Percentiles rank a stretch among this genome's conserved stretches.
phyloP scores from a whole-genome alignment of 1,140 invertebrate species.

The Drosophila lowei region DNA sequence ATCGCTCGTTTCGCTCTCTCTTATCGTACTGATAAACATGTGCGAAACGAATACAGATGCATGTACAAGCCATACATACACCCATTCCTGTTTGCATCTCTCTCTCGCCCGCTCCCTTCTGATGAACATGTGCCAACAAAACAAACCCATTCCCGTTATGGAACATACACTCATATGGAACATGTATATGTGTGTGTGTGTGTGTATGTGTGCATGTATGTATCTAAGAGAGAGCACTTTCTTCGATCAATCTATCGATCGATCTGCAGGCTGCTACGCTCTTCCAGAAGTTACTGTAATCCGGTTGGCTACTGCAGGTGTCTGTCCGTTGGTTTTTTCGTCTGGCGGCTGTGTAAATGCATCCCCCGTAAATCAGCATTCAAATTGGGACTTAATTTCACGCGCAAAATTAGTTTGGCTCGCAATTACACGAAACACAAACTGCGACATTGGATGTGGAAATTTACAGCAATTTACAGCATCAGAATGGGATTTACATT shows the following conservation, averaged over 20 bases:
- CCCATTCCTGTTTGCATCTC: too few species aligned
- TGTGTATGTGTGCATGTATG: not conserved
- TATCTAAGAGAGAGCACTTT: not conserved
- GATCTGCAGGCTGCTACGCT: not conserved
- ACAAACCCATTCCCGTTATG: conserved; percentile 3
- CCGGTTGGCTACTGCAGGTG: too few species aligned
- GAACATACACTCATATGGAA: too few species aligned
- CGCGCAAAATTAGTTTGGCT: conserved; percentile 3
- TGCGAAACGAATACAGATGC: too few species aligned
- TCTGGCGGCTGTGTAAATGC: too few species aligned
- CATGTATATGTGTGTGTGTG: not conserved
- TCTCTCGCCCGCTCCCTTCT: too few species aligned
- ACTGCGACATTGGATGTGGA: too few species aligned
- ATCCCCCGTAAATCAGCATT: conserved; percentile 22
- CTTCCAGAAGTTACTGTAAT: not conserved
- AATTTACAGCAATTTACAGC: too few species aligned
- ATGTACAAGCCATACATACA: too few species aligned
- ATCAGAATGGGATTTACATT: too few species aligned
- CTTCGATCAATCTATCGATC: not conserved
- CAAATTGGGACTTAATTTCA: conserved; percentile 29
- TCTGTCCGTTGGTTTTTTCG: too few species aligned
- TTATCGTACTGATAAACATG: conserved; percentile 8
- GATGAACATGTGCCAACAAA: conserved; percentile 23
- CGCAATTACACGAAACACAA: conserved; percentile 14
- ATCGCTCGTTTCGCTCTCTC: too few species aligned